Base-by-base conservation (phyloP, 2,113 vertebrate genomes). In the Dipodomys ordii region DNA sequence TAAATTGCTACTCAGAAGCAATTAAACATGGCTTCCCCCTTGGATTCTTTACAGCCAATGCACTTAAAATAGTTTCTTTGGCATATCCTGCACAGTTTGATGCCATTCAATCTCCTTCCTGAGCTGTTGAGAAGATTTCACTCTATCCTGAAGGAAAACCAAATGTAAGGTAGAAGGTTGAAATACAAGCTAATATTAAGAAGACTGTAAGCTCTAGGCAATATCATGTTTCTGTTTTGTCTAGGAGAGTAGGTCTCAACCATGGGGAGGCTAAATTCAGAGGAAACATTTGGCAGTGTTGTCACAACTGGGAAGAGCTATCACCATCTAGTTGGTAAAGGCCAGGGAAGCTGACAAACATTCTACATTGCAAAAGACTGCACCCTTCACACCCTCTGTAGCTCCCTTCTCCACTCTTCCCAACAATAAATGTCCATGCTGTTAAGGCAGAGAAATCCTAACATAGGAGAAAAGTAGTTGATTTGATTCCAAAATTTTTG, bases 31-130 rank as follows among this genome's bases (percentile, higher is more conserved):
- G 78, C 57, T 20, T 93, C 79, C 80, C 81, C 53, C 81, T 93
- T 93, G 88, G 74, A 87, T 93, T 96, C 88, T 93, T 96, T 91
- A 96, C 25, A 96, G 39, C 92, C 69, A 78, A 27, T 90, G 30
- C 57, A 85, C 78, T 96, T 71, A 93, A 95, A 97, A 96, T 94
- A 90, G 49, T 82, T 82, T 88, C 69, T 92, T 93, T 92, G 85
- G 60, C 85, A 90, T 30, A 96, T 81, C 72, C 60, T 88, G 68
- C 90, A 96, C 68, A 82, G 88, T 96, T 96, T 93, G 87, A 91
- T 89, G 91, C 74, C 74, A 89, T 90, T 91, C 84, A 90, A 60
- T 95, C 73, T 87, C 69, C 80, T 96, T 93, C 85, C 57, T 92
- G 92, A 92, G 82, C 96, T 91, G 72, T 87, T 81, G 62, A 95